Base-by-base conservation (phyloP, 2,113 vertebrate genomes). In the Ailurus styani region DNA sequence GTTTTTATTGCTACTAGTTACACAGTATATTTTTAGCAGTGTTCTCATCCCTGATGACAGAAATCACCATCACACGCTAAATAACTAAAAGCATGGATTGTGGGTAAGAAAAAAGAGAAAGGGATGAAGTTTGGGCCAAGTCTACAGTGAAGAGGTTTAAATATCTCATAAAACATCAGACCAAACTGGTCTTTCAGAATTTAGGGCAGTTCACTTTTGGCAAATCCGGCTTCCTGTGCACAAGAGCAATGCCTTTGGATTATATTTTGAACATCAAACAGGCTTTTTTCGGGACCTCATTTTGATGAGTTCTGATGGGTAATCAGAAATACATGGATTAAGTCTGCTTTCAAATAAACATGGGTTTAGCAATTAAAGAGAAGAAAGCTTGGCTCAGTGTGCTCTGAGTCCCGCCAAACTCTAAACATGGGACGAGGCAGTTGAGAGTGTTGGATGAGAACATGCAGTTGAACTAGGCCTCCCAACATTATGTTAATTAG, bases 321-420 rank as follows among this genome's bases (percentile, higher is more conserved):
- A 97, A 98, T 98, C 97, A 98, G 95, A 96, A 98, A 96, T 98
- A 96, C 90, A 90, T 96, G 97, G 96, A 97, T 98, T 98, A 97
- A 96, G 87, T 97, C 93, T 97, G 94, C 94, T 94, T 98, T 98
- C 94, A 98, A 93, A 95, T 97, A 98, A 98, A 97, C 97, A 97
- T 86, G 94, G 81, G 82, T 64, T 98, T 96, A 98, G 90, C 95
- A 93, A 96, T 98, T 97, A 97, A 96, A 96, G 96, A 92, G 95
- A 96, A 96, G 90, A 97, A 96, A 94, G 88, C 78, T 96, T 98
- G 96, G 97, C 97, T 96, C 42, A 34, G 23, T 47, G 75, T 83
- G 42, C 31, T 87, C 52, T 77, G 52, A 66, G 25, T 42, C 75
- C 72, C 83, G 97, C 97, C 97, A 98, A 93, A 79, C 90, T 95